Evolutionary conservation across 2,113 vertebrate genomes (phyloP), one percentile per base, ranked within the genome.

Genomic region (Rhynchopsitta pachyrhyncha): DNA sequence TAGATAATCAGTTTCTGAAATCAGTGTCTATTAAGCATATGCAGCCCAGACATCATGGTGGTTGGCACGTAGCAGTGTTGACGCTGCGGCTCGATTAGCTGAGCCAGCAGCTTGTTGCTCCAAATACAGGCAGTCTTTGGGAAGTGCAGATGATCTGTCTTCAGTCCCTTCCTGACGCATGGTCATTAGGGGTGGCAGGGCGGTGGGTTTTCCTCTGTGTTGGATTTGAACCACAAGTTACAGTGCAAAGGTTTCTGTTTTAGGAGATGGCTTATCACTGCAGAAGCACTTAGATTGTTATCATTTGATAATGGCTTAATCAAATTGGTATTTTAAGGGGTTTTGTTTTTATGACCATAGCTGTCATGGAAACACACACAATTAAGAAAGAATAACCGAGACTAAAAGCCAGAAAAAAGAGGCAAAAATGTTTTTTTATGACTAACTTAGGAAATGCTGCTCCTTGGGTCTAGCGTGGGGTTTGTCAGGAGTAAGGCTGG

Each of bases 1-100:
- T 82, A 91, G 70, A 67, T 79, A 92, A 93, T 86, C 77, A 93
- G 77, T 81, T 91, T 92, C 77, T 85, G 81, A 74, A 93, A 95
- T 85, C 81, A 90, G 89, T 57, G 67, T 28, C 90, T 85, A 25
- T 87, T 42, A 63, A 73, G 74, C 46, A 41, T 62, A 35, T 31
- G 78, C 42, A 89, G 70, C 81, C 52, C 74, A 85, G 66, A 16
- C 66, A 41, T 16, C 18, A 7, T 1, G 16, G 52, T 33, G 77
- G 87, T 20, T 39, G 88, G 28, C 67, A 49, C 0, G 2, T 31
- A 64, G 66, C 35, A 44, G 44, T 6, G 18, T 25, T 44, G 76
- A 62, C 67, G 37, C 41, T 16, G 8, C 41, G 49, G 55, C 52
- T 59, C n/a, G 53, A 1, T 74, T 13, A 55, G n/a, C 55, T 86